Base-by-base conservation (phyloP, 1,140 invertebrate genomes). In the Polyergus mexicanus region DNA sequence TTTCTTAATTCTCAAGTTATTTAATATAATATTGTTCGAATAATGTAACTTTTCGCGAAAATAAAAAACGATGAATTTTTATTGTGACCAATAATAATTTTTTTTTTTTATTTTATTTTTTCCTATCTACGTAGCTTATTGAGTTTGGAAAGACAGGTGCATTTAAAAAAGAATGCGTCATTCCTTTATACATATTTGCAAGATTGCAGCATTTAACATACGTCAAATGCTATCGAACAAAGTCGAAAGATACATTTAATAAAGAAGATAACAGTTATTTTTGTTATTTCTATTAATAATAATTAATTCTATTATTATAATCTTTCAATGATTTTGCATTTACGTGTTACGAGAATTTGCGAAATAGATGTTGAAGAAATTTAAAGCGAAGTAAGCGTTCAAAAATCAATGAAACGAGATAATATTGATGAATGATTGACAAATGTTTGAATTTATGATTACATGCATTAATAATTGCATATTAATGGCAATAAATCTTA, bases 201-300 rank as follows among this genome's bases (percentile, higher is more conserved):
- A 2, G 7, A 22, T 80, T 41, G 35, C 3, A 38, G 28, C 16
- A 72, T 19, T 19, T 16, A 44, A n/a, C 19, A 16, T 81, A 51
- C 4, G 47, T 51, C 13, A 16, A 51, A 19, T 16, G 11, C 2
- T 78, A 28, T 76, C 63, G 3, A 19, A 35, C 4, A 32, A 11
- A 41, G n/a, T 76, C 63, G 44, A 88, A 88, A 80, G 54, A 74
- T 72, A 41, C 1, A 41, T 13, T 16, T 72, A 62, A 83, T 47
- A 25, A 44, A 72, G 10, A 47, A 44, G 38, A 47, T 72, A 83
- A 47, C n/a, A 6, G 19, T 0, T 1, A 56, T 56, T 54, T 56
- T 54, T 56, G 44, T 56, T 25, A 28, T 69, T 35, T 51, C 1
- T 63, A 25, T 8, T 51, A 51, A 75, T 7, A 41, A 22, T 58